Conservation (phyloP, 1,140 invertebrate species). For the Uloborus diversus region DNA sequence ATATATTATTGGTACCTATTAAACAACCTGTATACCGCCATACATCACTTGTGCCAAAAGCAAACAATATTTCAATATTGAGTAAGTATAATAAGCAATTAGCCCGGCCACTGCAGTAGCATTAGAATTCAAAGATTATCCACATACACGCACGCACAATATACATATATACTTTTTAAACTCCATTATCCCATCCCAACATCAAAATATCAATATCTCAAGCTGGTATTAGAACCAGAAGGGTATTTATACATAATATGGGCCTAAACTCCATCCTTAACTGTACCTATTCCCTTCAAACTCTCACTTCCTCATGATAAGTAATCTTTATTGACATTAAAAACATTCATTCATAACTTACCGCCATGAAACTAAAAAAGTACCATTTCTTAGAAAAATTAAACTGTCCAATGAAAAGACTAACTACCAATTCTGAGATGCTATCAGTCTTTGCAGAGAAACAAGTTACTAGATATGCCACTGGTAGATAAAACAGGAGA, state of each 20-base stretch:
- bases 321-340: slow-evolving; percentile 23
- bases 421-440: slow-evolving; percentile 47
- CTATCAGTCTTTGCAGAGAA: slow-evolving; percentile 48
- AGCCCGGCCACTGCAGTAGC: slow-evolving; percentile 40
- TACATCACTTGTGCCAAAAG: slow-evolving; percentile 54
- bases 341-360: slow-evolving; percentile 49
- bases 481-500: slow-evolving; percentile 37
- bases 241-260: slow-evolving; percentile 18
- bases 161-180: slow-evolving; percentile 47
- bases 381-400: slow-evolving; percentile 44
- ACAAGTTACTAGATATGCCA: slow-evolving; percentile 46
- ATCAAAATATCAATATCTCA: slow-evolving; percentile 16
- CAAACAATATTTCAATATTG: slow-evolving; percentile 8
- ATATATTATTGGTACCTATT: slow-evolving; percentile 18
- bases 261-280: background rate
- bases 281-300: slow-evolving; percentile 27
- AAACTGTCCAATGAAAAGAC: slow-evolving; percentile 48
- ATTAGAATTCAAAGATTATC: slow-evolving; percentile 28
- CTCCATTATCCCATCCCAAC: slow-evolving; percentile 34
- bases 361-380: slow-evolving; percentile 21
- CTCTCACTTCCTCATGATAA: background rate
- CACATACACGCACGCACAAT: slow-evolving; percentile 40
- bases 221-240: slow-evolving; percentile 13
- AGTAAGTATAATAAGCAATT: slow-evolving; percentile 53
- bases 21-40: slow-evolving; percentile 13